Evolutionary conservation across 2,113 vertebrate genomes (phyloP).

Genomic region (Morone saxatilis): DNA sequence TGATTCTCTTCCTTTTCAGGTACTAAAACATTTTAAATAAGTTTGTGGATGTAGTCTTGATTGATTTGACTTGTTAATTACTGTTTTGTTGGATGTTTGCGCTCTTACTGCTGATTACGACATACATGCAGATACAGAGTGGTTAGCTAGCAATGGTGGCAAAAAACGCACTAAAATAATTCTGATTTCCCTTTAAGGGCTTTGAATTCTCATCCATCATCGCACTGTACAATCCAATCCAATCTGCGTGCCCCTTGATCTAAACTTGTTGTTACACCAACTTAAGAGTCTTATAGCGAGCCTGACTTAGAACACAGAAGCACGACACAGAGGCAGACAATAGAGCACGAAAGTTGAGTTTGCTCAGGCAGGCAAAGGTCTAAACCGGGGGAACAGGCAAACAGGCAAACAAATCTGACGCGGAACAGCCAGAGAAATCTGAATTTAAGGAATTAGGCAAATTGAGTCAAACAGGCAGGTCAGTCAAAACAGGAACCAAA

Average conservation of each 20-base stretch:
- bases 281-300: neutral
- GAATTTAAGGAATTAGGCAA: neutral
- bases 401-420: neutral
- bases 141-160: neutral
- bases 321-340: neutral
- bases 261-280: no score
- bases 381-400: neutral
- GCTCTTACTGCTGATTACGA: neutral
- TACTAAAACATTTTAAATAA: no score
- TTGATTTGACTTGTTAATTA: no score
- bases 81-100: no score
- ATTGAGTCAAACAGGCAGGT: neutral
- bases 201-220: no score
- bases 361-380: neutral
- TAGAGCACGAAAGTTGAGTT: neutral
- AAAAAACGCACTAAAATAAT: neutral
- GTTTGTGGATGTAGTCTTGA: no score
- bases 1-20: no score
- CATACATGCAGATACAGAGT: neutral
- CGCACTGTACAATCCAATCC: no score
- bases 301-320: neutral
- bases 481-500: neutral
- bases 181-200: no score
- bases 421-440: neutral
- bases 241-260: no score